Percentiles rank a stretch among this genome's conserved stretches.
Conservation (phyloP, 2,113 vertebrate species). For the Nibea albiflora region DNA sequence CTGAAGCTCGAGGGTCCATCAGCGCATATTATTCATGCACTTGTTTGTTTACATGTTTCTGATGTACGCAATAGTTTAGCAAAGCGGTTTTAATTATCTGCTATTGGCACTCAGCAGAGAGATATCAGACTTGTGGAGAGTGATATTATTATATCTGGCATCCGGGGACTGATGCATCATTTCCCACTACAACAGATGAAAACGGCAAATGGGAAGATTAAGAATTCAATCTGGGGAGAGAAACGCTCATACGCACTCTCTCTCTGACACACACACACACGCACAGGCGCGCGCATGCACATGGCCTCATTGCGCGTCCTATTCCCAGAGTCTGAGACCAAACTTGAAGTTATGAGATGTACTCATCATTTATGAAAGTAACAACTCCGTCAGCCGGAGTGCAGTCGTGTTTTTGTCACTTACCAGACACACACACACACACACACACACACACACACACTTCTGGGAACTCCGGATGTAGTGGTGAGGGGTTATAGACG, state of each 20-base stretch:
- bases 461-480: constrained; percentile 20
- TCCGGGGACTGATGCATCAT: constrained; percentile 49
- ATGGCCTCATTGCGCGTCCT: constrained; percentile 27
- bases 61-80: not conserved
- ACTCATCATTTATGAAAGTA: constrained; percentile 71
- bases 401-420: constrained; percentile 51
- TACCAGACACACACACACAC: constrained; percentile 30
- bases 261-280: not conserved
- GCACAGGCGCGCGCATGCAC: not conserved
- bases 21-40: constrained; percentile 20
- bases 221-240: constrained; percentile 61
- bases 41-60: constrained; percentile 22
- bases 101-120: constrained; percentile 37
- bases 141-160: constrained; percentile 61
- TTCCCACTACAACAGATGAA: constrained; percentile 61
- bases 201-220: constrained; percentile 68
- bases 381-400: constrained; percentile 51
- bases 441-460: constrained; percentile 16
- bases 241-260: constrained; percentile 2
- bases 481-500: constrained; percentile 15
- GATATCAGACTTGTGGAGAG: constrained; percentile 54
- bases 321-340: constrained; percentile 50
- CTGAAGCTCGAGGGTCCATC: not conserved
- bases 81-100: constrained; percentile 64
- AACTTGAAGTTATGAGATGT: constrained; percentile 66